Conservation (phyloP, 2,797 vertebrate species). For the Spea hammondii region DNA sequence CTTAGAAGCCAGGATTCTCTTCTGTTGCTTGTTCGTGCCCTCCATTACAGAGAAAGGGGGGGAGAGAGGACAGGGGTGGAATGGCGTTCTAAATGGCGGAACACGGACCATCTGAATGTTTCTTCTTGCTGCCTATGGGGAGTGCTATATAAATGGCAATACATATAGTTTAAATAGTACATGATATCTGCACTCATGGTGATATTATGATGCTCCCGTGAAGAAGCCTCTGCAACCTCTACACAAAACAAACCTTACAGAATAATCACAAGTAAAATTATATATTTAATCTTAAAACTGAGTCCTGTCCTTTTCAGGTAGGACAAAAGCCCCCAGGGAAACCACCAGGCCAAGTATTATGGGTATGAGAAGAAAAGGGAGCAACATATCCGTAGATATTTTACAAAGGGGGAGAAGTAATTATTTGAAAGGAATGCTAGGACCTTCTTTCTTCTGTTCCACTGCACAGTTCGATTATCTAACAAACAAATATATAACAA, state of each 20-base stretch:
- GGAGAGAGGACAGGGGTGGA: conserved; percentile 24
- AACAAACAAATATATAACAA: conserved; percentile 29
- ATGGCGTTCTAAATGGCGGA: neutral
- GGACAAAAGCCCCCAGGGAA: neutral
- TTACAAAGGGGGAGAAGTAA: conserved; percentile 57
- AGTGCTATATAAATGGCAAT: neutral
- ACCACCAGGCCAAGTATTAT: conserved; percentile 8
- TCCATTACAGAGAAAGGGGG: conserved; percentile 32
- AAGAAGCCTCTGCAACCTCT: no score
- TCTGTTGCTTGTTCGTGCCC: conserved; percentile 38
- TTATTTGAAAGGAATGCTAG: conserved; percentile 62
- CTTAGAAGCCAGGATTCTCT: conserved; percentile 20
- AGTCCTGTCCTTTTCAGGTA: conserved; percentile 7
- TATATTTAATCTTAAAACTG: neutral
- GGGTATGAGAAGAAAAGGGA: neutral
- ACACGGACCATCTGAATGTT: conserved; percentile 29
- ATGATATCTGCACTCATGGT: neutral
- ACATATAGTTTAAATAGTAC: neutral
- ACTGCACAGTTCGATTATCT: conserved; percentile 19
- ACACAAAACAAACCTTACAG: neutral
- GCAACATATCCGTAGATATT: conserved; percentile 11
- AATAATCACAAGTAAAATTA: neutral
- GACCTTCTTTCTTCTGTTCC: neutral
- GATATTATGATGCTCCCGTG: no score
- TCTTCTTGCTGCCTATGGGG: neutral